These are phyloP conservation scores for Pseudococcus jackbeardsleyi DNA, from an alignment of 2,888 invertebrate species.

Conservation along the genomic window DNA sequence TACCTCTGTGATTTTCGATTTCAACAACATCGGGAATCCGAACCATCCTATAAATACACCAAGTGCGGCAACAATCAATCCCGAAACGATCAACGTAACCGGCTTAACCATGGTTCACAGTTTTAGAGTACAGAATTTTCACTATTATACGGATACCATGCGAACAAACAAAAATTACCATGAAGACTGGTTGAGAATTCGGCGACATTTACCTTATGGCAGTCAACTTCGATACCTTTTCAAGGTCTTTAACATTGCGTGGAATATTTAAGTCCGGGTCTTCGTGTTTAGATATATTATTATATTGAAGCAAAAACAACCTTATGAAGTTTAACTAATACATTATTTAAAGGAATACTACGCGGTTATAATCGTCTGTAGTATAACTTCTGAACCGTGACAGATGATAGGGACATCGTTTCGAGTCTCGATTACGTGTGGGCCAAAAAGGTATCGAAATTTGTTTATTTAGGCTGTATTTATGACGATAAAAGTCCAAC, in stretches of 20 bases:
- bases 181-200: constrained; percentile 57
- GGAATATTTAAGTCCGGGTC: constrained; percentile 62
- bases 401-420: not conserved
- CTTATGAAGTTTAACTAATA: constrained; percentile 58
- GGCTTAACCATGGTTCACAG: constrained; percentile 67
- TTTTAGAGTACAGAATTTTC: not conserved
- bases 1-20: constrained; percentile 67
- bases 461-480: constrained; percentile 31
- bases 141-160: constrained; percentile 16
- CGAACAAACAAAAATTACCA: constrained; percentile 60
- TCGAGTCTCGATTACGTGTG: not conserved
- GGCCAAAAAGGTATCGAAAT: constrained; percentile 6
- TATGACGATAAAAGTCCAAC: not conserved
- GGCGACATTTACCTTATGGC: constrained; percentile 53
- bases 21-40: constrained; percentile 67
- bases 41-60: constrained; percentile 67
- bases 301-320: constrained; percentile 50
- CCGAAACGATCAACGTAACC: constrained; percentile 67
- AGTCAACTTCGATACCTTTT: constrained; percentile 64
- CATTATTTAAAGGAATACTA: constrained; percentile 56
- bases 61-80: constrained; percentile 66
- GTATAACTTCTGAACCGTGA: constrained; percentile 50
- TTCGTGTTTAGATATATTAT: constrained; percentile 60
- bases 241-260: constrained; percentile 64
- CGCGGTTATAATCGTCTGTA: constrained; percentile 18